Evolutionary conservation across 1,140 invertebrate species (phyloP), one percentile per base, ranked within the genome.

Genomic region (Caligus rogercresseyi): DNA sequence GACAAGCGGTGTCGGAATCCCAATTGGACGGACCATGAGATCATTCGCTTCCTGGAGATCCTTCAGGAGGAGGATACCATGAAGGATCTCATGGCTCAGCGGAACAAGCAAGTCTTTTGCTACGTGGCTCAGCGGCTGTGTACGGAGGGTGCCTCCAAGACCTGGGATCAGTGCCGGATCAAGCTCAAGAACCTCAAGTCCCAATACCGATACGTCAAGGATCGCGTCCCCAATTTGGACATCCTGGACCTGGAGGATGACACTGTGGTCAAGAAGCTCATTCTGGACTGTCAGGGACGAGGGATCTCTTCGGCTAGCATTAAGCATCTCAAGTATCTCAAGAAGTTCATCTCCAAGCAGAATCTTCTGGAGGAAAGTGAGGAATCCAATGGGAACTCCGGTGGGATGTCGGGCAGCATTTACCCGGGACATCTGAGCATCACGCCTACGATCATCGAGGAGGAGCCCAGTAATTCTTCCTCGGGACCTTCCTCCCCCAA

Each of bases 171-270:
- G 24, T 62, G 60, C 31, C n/a, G 52, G 52, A 62, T 62, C 18
- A 62, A 62, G 20, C 60, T 62, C 1, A 62, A 62, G 23, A 62
- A 62, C 54, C 60, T 62, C 16, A 62, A 62, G 52, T 62, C 60
- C 16, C 60, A 62, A 21, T 62, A 54, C 16, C 31, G 60, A 2
- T 62, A 62, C 16, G 60, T 62, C 16, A 62, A 62, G 51, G 60
- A 62, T 13, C 31, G 60, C 13, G 43, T 62, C 16, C 60, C 60
- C 21, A 54, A 54, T 19, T 43, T 62, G 15, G 60, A 54, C 51
- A 25, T 31, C 2, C 13, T 62, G n/a, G 52, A 62, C 23, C 31
- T 62, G 19, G 60, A 62, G n/a, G 60, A 62, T 24, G 60, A 62
- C 14, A 26, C 18, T 15, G 52, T 21, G 31, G n/a, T 62, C 13